Evolutionary conservation across 2,113 vertebrate species (phyloP), one percentile per base, ranked within the genome.

Genomic region (Brachyhypopomus gauderio): DNA sequence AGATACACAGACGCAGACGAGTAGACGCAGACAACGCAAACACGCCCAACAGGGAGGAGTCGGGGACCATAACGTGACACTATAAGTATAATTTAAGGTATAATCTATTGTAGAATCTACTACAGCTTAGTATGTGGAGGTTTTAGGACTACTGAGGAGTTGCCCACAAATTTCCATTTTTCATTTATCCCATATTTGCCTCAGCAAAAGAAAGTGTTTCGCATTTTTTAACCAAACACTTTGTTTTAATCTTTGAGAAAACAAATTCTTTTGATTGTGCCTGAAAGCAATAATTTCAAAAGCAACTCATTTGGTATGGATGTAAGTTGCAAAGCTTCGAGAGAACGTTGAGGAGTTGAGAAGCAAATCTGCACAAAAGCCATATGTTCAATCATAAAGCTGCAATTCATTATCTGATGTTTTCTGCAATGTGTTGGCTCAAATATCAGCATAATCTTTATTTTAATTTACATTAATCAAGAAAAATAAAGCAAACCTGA

Each of bases 401-500:
- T 17, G 3, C 23, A 55, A 63, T 77, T 79, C 20, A 63, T 79
- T 62, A 78, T 48, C 17, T 23, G 34, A n/a, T 20, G 5, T 22
- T 22, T 55, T 60, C 36, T 27, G 73, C 59, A 36, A n/a, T 64
- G 22, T 34, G 34, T 38, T 56, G 34, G 59, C 30, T 12, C 27
- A 16, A 34, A 5, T 30, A 16, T 60, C 22, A 38, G 62, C 38
- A 75, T 55, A 11, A n/a, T 66, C 71, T 56, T 22, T 74, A 80
- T 22, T 59, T 80, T 30, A 23, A 60, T 30, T 85, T 59, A 27
- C 25, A 82, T 72, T 79, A 59, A 58, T 34, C 20, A 73, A 20
- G 52, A 25, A 75, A 75, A 74, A 77, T 69, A 45, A 72, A 83
- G 72, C 34, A 19, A 48, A 17, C 36, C 14, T 55, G 63, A 83